Evolutionary conservation across 2,888 invertebrate genomes (phyloP), one percentile per base, ranked within the genome.

Genomic region (Nesidiocoris tenuis): DNA sequence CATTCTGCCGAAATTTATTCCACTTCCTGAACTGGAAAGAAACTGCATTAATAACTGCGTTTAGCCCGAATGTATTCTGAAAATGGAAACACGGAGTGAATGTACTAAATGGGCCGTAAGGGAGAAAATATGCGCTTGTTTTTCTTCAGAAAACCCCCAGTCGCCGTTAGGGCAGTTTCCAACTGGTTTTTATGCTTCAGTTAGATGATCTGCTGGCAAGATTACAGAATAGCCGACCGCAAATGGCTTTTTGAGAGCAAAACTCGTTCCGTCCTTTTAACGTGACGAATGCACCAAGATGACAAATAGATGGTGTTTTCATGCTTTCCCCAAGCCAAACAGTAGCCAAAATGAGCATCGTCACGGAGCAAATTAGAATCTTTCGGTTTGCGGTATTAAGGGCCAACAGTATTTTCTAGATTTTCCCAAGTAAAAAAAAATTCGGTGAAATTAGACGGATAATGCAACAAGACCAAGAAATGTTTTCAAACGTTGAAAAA

Each of bases 81-180:
- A 64, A 23, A 65, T 39, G 25, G 25, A 65, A 39, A 65, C 25
- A n/a, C 16, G 22, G 63, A n/a, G 17, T 59, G 57, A 59, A 56
- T n/a, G 54, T 23, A 59, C 23, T 70, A 70, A 67, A 70, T 59
- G 59, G 70, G 70, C 59, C 39, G 39, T 70, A 59, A 70, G 16
- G 59, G 59, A 17, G 59, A 59, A 70, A 70, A 70, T 59, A 70
- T 67, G 67, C 39, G 39, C 39, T 39, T 59, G 70, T 70, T 70
- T 57, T 70, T 70, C 70, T 12, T 3, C 39, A 3, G 39, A 39
- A 39, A 39, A 39, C 3, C 3, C 39, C 39, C 39, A 7, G 5
- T 3, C 39, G 3, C 39, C 39, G 39, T 39, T 39, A n/a, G n/a
- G n/a, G n/a, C n/a, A n/a, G n/a, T n/a, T n/a, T n/a, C n/a, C n/a